A percentile compares a stretch with the other conserved stretches of the same genome.
phyloP scores from a whole-genome alignment of 2,113 vertebrate genomes.

The Arizona elegans region DNA sequence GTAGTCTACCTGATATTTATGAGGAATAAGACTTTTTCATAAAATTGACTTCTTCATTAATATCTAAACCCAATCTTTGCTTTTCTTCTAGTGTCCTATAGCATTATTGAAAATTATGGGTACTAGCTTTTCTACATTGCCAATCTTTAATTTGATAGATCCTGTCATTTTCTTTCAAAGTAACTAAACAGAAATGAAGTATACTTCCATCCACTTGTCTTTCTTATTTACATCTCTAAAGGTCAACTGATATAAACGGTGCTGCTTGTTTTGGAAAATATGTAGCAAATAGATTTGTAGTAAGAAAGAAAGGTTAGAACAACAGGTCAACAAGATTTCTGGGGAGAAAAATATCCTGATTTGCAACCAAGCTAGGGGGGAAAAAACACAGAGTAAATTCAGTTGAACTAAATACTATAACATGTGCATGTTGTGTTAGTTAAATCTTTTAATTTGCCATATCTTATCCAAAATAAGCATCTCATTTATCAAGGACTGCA shows the following conservation, averaged over 20 bases:
- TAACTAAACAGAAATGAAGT: neutral
- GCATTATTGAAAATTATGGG: neutral
- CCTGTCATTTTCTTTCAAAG: neutral
- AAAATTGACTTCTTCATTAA: neutral
- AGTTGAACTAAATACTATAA: neutral
- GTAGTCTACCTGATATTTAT: neutral
- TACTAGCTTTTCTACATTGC: neutral
- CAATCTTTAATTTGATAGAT: neutral
- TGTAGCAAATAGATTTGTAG: neutral
- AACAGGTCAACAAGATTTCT: neutral
- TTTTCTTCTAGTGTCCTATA: neutral
- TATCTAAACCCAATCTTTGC: neutral
- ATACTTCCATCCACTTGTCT: neutral
- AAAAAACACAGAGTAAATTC: neutral
- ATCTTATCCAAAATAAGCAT: neutral
- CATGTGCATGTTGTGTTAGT: neutral
- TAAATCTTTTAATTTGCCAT: neutral
- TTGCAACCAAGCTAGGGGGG: neutral
- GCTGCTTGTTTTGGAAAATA: neutral
- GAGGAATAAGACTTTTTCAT: neutral
- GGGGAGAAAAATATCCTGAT: neutral
- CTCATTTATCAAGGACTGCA: neutral
- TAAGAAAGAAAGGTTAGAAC: neutral
- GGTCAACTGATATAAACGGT: neutral
- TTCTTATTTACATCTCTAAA: neutral